phyloP scores from a whole-genome alignment of 2,888 invertebrate species.

The Bruchidius siliquastri region DNA sequence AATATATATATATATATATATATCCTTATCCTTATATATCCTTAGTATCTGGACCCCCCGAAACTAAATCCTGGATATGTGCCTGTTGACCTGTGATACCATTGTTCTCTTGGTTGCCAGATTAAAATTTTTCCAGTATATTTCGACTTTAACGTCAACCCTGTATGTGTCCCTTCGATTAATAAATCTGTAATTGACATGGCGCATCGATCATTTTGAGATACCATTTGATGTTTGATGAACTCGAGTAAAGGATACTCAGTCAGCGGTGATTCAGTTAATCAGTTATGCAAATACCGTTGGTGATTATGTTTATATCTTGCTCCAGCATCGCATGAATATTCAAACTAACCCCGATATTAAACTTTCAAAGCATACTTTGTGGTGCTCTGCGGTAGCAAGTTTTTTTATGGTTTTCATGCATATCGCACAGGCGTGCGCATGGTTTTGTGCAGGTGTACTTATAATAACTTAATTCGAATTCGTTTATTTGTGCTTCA shows the following conservation, averaged over 20 bases:
- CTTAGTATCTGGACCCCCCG: no score
- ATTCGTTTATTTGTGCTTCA: no score
- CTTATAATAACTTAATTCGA: not conserved
- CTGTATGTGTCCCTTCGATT: no score
- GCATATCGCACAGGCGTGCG: not conserved
- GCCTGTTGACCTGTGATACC: no score
- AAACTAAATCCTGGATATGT: no score
- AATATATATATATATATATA: no score
- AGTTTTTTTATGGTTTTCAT: not conserved
- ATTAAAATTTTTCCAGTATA: no score
- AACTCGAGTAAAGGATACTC: not conserved
- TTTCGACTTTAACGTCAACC: no score
- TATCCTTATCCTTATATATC: no score
- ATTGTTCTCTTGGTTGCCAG: no score
- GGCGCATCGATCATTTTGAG: no score
- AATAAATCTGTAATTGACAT: no score
- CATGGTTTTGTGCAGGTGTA: not conserved
- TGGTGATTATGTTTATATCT: not conserved
- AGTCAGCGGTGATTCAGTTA: not conserved
- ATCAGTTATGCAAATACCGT: not conserved
- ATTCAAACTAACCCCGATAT: not conserved
- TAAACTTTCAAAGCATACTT: not conserved
- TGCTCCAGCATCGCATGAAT: not conserved
- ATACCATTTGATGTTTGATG: not conserved
- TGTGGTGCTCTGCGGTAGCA: not conserved